These are phyloP conservation scores for Arctia plantaginis DNA, from an alignment of 2,888 invertebrate genomes.

Conservation along the genomic window DNA sequence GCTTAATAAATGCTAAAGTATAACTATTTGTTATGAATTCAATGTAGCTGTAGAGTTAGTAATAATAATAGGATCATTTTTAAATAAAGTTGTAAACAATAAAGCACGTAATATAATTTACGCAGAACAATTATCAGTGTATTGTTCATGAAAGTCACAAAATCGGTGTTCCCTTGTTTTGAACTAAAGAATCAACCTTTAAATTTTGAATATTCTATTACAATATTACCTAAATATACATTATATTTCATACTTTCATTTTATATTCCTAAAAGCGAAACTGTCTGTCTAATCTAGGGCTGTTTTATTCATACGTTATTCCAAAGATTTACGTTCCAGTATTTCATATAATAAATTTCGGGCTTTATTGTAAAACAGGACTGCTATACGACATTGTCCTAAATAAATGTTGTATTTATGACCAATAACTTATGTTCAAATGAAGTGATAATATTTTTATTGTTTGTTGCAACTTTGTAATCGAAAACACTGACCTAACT, in stretches of 20 bases:
- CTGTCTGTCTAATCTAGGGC: conserved; percentile 6
- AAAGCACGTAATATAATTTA: neutral
- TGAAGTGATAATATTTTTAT: conserved; percentile 16
- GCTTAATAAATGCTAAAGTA: neutral
- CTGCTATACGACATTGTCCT: conserved; percentile 10
- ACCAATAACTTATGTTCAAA: conserved; percentile 12
- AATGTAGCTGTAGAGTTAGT: neutral
- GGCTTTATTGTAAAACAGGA: conserved; percentile 17
- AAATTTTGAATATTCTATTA: conserved; percentile 2
- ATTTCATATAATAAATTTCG: conserved; percentile 31
- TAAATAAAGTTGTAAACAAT: neutral
- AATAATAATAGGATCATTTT: neutral
- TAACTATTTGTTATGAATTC: neutral
- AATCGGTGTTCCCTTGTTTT: neutral
- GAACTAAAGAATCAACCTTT: neutral
- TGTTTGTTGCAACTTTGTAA: neutral
- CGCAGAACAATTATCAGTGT: neutral
- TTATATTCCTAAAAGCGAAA: conserved; percentile 9
- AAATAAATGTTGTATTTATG: conserved; percentile 22
- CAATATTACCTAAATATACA: neutral
- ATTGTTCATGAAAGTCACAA: neutral
- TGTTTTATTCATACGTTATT: conserved; percentile 26
- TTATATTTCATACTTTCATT: neutral
- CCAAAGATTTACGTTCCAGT: conserved; percentile 32
- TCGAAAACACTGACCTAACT: neutral